Evolutionary conservation across 2,797 vertebrate genomes (phyloP).

Genomic region (Lepus oiostolus): DNA sequence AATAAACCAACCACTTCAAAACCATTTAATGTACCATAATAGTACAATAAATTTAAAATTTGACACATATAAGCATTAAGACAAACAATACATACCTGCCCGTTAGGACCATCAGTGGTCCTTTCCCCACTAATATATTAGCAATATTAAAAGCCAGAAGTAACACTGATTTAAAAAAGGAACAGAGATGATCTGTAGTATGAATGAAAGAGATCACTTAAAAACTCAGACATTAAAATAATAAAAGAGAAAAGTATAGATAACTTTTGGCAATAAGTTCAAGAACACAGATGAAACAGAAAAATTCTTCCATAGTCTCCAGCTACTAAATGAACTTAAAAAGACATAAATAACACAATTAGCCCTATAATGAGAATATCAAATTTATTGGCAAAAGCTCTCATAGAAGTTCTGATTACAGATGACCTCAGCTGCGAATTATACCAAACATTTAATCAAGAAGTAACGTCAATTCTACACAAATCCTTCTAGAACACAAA

Average conservation of each 20-base stretch:
- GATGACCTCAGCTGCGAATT: conserved; percentile 29
- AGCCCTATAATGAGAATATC: neutral
- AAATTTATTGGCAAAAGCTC: neutral
- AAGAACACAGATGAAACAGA: neutral
- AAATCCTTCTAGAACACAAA: neutral
- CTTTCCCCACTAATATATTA: neutral
- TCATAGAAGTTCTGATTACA: neutral
- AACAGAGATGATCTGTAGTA: neutral
- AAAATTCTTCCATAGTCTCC: neutral
- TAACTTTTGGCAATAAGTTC: neutral
- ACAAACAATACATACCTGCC: neutral
- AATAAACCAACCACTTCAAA: neutral
- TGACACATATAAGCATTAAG: neutral
- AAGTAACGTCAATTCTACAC: conserved; percentile 18
- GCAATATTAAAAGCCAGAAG: conserved; percentile 7
- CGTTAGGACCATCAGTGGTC: neutral
- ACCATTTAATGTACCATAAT: neutral
- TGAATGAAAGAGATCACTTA: neutral
- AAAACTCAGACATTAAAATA: neutral
- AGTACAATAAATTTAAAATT: neutral
- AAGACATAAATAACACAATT: neutral
- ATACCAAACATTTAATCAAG: conserved; percentile 47
- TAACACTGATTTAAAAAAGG: neutral
- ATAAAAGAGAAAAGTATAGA: neutral
- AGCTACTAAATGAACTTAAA: neutral